Conservation (phyloP, 92 coral and sea anemone species). For the Meandrina meandrites region DNA sequence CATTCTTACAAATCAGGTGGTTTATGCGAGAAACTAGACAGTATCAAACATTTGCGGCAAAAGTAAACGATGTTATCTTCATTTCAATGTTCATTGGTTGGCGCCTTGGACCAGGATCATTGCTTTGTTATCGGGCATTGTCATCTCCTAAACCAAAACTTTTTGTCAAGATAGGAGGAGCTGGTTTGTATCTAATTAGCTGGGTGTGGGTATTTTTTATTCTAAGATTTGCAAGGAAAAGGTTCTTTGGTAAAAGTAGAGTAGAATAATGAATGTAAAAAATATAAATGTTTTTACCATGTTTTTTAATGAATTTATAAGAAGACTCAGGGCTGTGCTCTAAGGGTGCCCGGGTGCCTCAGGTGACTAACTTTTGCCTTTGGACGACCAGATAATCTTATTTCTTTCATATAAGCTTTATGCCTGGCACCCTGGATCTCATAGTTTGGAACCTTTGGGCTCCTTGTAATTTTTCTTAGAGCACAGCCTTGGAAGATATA, state of each 20-base stretch:
- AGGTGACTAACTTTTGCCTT: too few species aligned
- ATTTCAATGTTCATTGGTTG: slow-evolving; percentile 75
- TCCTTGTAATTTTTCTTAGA: too few species aligned
- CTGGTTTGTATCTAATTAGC: slow-evolving; percentile 78
- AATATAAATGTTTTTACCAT: background rate
- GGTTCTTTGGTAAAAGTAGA: slow-evolving; percentile 78
- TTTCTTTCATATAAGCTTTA: too few species aligned
- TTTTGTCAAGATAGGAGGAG: slow-evolving; percentile 82
- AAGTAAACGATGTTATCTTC: slow-evolving; percentile 80
- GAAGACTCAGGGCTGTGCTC: too few species aligned
- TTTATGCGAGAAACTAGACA: slow-evolving; percentile 84
- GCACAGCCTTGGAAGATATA: too few species aligned
- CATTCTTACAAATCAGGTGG: slow-evolving; percentile 93
- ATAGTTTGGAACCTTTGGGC: too few species aligned
- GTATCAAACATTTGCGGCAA: slow-evolving; percentile 78
- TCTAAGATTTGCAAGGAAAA: slow-evolving; percentile 74
- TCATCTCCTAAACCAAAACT: slow-evolving; percentile 70
- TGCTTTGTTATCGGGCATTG: slow-evolving; percentile 53
- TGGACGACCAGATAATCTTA: too few species aligned
- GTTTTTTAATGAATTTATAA: too few species aligned
- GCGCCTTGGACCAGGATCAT: slow-evolving; percentile 91
- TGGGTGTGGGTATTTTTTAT: slow-evolving; percentile 83
- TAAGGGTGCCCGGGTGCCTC: too few species aligned
- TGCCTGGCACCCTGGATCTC: too few species aligned
- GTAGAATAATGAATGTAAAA: background rate